Evolutionary conservation across 1,140 invertebrate species (phyloP).

Genomic region (Trissolcus basalis): DNA sequence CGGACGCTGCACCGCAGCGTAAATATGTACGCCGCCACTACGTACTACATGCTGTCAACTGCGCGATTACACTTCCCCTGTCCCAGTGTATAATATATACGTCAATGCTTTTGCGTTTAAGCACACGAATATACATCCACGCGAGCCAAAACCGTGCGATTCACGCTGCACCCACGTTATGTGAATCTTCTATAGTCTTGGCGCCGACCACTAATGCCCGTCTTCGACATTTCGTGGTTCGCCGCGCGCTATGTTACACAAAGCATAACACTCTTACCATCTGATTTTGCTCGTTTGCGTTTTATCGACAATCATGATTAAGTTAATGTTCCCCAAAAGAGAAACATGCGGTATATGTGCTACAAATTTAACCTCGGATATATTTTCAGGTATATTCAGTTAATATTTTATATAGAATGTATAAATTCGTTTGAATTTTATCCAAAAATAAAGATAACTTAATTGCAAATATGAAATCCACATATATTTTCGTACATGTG

Average conservation of each 20-base stretch:
- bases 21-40: conserved; percentile 53
- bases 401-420: no score
- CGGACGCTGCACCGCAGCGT: conserved; percentile 52
- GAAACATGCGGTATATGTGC: no score
- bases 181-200: conserved; percentile 32
- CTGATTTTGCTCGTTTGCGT: conserved; percentile 33
- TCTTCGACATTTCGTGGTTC: conserved; percentile 50
- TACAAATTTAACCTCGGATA: no score
- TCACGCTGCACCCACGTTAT: conserved; percentile 9
- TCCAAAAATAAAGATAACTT: no score
- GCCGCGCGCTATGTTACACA: conserved; percentile 25
- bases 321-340: no score
- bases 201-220: conserved; percentile 37
- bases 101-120: conserved; percentile 17
- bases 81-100: background rate
- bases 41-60: conserved; percentile 50
- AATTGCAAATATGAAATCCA: no score
- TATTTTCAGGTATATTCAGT: no score
- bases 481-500: no score
- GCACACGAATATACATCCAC: conserved; percentile 8
- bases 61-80: conserved; percentile 33
- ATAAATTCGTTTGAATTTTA: no score
- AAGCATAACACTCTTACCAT: conserved; percentile 27
- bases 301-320: no score
- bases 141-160: conserved; percentile 24